Conservation (phyloP, 2,113 vertebrate genomes). For the Halichoerus grypus region DNA sequence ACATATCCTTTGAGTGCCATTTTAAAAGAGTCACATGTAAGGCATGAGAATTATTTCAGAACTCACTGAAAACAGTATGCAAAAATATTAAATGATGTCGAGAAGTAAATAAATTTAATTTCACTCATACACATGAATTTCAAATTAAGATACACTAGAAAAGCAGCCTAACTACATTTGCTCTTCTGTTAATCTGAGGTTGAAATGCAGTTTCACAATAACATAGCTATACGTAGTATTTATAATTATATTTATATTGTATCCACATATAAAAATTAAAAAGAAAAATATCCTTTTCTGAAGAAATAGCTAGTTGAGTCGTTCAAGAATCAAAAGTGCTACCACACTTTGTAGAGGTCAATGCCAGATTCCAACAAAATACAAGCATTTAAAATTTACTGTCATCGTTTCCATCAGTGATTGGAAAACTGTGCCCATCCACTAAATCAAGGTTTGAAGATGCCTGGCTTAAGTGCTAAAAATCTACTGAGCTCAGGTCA, state of each 20-base stretch:
- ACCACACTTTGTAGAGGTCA: neutral
- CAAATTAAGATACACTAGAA: constrained; percentile 31
- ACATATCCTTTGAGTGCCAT: neutral
- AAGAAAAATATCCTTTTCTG: constrained; percentile 17
- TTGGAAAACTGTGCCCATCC: neutral
- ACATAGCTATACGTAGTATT: neutral
- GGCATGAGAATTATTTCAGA: constrained; percentile 36
- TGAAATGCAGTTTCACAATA: constrained; percentile 44
- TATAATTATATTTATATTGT: neutral
- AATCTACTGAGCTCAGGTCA: neutral
- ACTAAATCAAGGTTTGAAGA: neutral
- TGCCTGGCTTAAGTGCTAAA: neutral
- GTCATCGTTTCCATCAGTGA: neutral
- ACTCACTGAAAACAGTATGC: neutral
- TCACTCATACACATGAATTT: constrained; percentile 1
- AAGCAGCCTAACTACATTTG: neutral
- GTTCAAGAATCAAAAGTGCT: neutral
- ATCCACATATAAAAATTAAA: constrained; percentile 45
- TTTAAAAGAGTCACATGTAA: neutral
- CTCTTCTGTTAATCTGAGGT: neutral
- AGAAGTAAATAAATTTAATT: neutral
- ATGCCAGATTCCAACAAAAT: neutral
- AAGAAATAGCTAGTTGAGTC: neutral
- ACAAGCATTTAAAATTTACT: neutral
- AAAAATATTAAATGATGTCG: neutral